These are phyloP conservation scores for Cetoscarus ocellatus DNA, from an alignment of 2,797 vertebrate genomes.

Conservation along the genomic window DNA sequence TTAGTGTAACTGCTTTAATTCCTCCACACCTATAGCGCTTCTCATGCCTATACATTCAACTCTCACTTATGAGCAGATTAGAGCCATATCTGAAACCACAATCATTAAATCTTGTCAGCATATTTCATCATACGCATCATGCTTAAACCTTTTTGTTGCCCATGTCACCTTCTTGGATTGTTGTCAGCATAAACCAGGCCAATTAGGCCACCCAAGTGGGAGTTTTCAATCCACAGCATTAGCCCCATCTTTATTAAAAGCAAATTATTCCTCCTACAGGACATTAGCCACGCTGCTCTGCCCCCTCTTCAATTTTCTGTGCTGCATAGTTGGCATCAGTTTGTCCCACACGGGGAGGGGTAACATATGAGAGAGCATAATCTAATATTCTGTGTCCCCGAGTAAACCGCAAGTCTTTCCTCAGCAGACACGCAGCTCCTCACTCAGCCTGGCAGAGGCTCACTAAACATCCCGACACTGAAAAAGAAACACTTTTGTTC, in stretches of 20 bases:
- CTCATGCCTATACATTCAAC: constrained; percentile 17
- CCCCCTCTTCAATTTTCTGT: constrained; percentile 24
- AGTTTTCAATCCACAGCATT: constrained; percentile 37
- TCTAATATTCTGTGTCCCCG: constrained; percentile 38
- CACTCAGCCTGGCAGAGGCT: constrained; percentile 6
- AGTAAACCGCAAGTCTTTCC: constrained; percentile 23
- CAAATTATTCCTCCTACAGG: constrained; percentile 51
- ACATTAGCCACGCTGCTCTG: constrained; percentile 39
- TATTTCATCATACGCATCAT: constrained; percentile 52
- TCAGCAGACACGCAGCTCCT: constrained; percentile 16
- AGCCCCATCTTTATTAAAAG: constrained; percentile 48
- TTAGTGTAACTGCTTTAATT: not conserved
- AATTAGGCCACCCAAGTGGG: constrained; percentile 47
- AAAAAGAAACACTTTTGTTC: constrained; percentile 30
- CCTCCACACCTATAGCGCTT: not conserved
- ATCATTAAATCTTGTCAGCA: constrained; percentile 60
- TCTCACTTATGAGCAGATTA: constrained; percentile 56
- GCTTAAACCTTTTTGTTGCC: constrained; percentile 45
- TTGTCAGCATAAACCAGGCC: constrained; percentile 16
- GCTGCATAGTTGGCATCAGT: constrained; percentile 25
- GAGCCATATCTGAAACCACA: constrained; percentile 59
- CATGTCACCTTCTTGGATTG: constrained; percentile 22
- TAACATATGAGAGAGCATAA: constrained; percentile 5
- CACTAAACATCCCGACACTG: constrained; percentile 11
- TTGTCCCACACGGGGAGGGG: constrained; percentile 1